Base-by-base conservation (phyloP, 1,140 invertebrate species). In the Acromyrmex charruanus region DNA sequence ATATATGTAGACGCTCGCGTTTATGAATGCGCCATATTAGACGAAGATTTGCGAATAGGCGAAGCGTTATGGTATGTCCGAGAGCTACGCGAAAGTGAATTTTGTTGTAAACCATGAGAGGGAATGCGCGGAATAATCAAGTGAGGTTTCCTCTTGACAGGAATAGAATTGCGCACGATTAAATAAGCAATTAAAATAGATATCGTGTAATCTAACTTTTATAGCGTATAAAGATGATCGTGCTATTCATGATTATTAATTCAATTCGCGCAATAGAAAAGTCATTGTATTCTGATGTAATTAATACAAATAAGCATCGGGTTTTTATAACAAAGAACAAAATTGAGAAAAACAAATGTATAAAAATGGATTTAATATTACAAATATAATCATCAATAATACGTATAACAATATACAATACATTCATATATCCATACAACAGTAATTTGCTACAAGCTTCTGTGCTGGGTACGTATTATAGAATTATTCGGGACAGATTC, bases 1-100 rank as follows among this genome's bases (percentile, higher is more conserved):
- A 86, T 88, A 80, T 88, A 86, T 82, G 61, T 84, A 61, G 66
- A 79, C 77, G 65, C 77, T 44, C 77, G 85, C 77, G 44, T 80
- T 89, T 88, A 87, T 59, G 69, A 59, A 87, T 65, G 58, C 88
- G 77, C 74, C 74, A 59, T 86, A 49, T 75, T 58, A 55, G 55
- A 21, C 1, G 25, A 71, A 74, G 51, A 86, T 81, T 53, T 49
- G 71, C 82, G 55, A 86, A 80, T 89, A 74, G 65, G 39, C 44
- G 31, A 21, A 16, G n/a, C 51, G 12, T 35, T 44, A 53, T 49
- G 10, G 1, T 66, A 85, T 61, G 31, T 51, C 28, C 53, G 75
- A 25, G 51, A 58, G 18, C 55, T 28, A 25, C 18, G 77, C 77
- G 58, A 82, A 71, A 65, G 85, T 71, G 79, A 82, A 81, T 68